phyloP scores from a whole-genome alignment of 2,113 vertebrate species.

The Dicentrarchus labrax region DNA sequence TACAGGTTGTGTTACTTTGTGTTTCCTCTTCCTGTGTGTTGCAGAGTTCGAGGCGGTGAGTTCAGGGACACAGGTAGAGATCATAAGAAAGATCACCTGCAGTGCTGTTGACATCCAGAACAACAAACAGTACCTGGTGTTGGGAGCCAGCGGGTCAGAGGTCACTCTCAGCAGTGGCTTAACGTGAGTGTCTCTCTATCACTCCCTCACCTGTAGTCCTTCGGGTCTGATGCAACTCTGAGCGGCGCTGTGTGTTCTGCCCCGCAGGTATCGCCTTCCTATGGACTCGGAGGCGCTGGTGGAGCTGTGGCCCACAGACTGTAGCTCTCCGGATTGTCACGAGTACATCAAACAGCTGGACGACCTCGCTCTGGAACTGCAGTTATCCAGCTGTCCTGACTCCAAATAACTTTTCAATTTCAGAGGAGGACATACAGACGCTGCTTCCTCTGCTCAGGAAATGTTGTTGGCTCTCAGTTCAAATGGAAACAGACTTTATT shows the following conservation, averaged over 20 bases:
- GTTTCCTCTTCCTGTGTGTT: neutral
- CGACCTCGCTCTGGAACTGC: constrained; percentile 16
- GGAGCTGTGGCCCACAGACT: constrained; percentile 87
- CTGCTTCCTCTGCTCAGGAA: neutral
- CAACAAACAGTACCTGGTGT: constrained; percentile 88
- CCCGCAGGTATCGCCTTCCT: constrained; percentile 89
- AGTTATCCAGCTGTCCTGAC: constrained; percentile 3
- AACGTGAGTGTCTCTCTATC: constrained; percentile 52
- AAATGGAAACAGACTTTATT: neutral
- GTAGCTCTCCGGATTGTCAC: constrained; percentile 13
- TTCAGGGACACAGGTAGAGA: constrained; percentile 81
- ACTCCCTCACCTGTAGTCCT: neutral
- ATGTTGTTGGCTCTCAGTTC: neutral
- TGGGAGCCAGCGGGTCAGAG: constrained; percentile 86
- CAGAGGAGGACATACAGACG: neutral
- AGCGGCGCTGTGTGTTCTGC: neutral
- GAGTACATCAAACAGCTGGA: constrained; percentile 19
- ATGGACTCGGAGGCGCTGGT: constrained; percentile 90
- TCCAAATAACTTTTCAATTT: too few relatives aligned
- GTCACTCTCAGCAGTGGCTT: constrained; percentile 57
- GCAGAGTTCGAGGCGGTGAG: constrained; percentile 61
- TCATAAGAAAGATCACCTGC: constrained; percentile 91
- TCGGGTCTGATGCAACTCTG: neutral
- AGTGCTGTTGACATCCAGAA: constrained; percentile 77
- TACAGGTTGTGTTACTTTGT: neutral